These are phyloP conservation scores for Zaprionus taronus DNA, from an alignment of 1,140 invertebrate genomes.

Conservation along the genomic window DNA sequence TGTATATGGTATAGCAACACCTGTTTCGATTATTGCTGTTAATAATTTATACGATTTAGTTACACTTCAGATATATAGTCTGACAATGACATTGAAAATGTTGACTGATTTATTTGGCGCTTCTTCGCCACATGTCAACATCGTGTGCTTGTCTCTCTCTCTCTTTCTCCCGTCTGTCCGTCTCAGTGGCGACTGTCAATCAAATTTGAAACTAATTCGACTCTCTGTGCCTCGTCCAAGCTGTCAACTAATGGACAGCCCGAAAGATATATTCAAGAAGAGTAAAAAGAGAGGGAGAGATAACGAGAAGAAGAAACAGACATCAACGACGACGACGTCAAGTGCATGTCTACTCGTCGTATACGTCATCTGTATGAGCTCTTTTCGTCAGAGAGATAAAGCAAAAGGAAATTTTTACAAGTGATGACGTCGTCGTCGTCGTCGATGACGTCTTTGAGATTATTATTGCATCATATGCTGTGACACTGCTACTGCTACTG, in stretches of 20 bases:
- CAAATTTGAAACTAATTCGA: slow-evolving; percentile 26
- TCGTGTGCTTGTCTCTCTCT: neutral
- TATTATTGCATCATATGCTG: slow-evolving; percentile 5
- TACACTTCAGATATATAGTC: neutral
- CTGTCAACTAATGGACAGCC: slow-evolving; percentile 24
- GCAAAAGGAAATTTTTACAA: neutral
- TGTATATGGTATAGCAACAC: neutral
- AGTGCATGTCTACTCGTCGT: neutral
- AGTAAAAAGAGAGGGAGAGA: neutral
- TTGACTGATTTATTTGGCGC: slow-evolving; percentile 38
- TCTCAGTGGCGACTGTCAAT: slow-evolving; percentile 24
- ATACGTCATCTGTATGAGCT: slow-evolving; percentile 15
- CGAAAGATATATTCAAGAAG: neutral
- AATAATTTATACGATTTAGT: neutral
- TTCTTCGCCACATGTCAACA: slow-evolving; percentile 1
- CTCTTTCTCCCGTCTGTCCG: neutral
- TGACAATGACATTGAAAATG: slow-evolving; percentile 21
- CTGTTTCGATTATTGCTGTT: neutral
- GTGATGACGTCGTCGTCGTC: slow-evolving; percentile 4
- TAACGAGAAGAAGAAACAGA: neutral
- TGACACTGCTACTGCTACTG: neutral
- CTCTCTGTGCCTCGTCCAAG: neutral
- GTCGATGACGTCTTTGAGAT: slow-evolving; percentile 13
- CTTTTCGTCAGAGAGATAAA: slow-evolving; percentile 23
- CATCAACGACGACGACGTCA: slow-evolving; percentile 12